Evolutionary conservation across 2,888 invertebrate genomes (phyloP).

Genomic region (Meiosimyza platycephala): DNA sequence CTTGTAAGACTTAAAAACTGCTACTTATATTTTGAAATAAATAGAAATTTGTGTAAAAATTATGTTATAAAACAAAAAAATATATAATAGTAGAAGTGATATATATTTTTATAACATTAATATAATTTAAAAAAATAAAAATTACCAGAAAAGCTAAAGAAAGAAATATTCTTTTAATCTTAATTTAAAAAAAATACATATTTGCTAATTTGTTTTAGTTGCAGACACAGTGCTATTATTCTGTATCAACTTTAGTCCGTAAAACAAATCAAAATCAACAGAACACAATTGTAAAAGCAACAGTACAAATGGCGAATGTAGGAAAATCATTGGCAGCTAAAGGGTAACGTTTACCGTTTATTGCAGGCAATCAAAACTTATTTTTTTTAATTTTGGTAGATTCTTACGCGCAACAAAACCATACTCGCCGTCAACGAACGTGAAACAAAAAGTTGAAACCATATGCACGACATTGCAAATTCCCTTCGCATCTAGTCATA

Average conservation of each 20-base stretch:
- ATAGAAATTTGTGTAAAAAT: background rate
- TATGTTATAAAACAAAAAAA: background rate
- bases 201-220: background rate
- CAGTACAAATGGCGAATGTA: conserved; percentile 66
- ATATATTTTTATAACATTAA: no score
- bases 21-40: no score
- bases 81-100: no score
- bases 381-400: conserved; percentile 67
- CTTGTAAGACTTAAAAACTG: conserved; percentile 45
- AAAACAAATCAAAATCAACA: background rate
- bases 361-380: background rate
- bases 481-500: conserved; percentile 62
- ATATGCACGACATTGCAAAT: conserved; percentile 73
- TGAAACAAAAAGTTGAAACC: conserved; percentile 71
- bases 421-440: conserved; percentile 79
- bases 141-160: no score
- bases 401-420: conserved; percentile 80
- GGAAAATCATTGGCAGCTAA: conserved; percentile 76
- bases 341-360: conserved; percentile 69
- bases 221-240: background rate
- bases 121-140: no score
- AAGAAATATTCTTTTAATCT: no score
- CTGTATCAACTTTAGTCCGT: background rate
- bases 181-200: background rate
- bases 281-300: conserved; percentile 6